Base-by-base conservation (phyloP, 2,797 vertebrate species). In the Triplophysa bombifrons region DNA sequence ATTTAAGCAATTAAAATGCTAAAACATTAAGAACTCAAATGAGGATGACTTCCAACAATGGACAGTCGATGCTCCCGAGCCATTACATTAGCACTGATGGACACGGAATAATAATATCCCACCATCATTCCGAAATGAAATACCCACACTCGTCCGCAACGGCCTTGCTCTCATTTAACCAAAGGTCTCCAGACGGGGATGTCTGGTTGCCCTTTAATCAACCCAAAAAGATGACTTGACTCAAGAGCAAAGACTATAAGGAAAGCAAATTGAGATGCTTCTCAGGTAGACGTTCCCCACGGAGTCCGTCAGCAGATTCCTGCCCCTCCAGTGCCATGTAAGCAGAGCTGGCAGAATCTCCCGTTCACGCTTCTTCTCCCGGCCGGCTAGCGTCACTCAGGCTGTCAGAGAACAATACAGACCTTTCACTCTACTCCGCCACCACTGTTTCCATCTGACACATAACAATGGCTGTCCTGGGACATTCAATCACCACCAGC, bases 401-500 rank as follows among this genome's bases (percentile, higher is more conserved):
- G 17, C 84, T 84, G 84, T 82, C 79, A 66, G 76, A 76, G 75
- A 38, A 75, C 66, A 75, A 85, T 72, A 67, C 51, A 81, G 82
- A 63, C 19, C 82, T 20, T 75, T 83, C 73, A 80, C 71, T 82
- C 70, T 76, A 70, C 63, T 25, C 60, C 71, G 72, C 65, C 64
- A 48, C 76, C 73, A 75, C 76, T 79, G 70, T 83, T 84, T 76
- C 74, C 66, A 67, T 76, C 77, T 55, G 78, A 82, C 80, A 83
- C 70, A 64, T 76, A 83, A 83, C 78, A 84, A 75, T 80, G 73
- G 44, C 81, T 80, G 81, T 71, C 80, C 75, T 67, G 68, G 78
- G 73, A 76, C 55, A 17, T 76, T 69, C 60, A 56, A 66, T 50
- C 77, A 64, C 30, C 66, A 44, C 61, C 75, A 74, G 44, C 60